phyloP scores from a whole-genome alignment of 2,797 vertebrate species.

The Argyrosomus regius region DNA sequence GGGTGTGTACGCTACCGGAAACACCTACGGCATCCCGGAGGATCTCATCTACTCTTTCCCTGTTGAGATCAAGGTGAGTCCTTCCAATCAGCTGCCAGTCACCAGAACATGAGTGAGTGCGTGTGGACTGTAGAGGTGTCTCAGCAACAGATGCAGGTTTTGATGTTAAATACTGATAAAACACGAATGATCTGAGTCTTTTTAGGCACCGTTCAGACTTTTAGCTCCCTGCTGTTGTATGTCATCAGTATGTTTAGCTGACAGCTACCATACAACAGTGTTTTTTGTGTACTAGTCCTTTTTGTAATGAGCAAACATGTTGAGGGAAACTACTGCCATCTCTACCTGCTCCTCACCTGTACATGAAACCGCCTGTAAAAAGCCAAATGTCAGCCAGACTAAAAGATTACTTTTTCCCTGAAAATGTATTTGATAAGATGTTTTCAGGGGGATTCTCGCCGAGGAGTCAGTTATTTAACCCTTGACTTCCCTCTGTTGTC shows the following conservation, averaged over 20 bases:
- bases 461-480: background rate
- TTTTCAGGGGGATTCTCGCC: background rate
- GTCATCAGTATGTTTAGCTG: too few species aligned
- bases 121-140: too few species aligned
- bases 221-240: too few species aligned
- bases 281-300: background rate
- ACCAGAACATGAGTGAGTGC: background rate
- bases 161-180: background rate
- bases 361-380: too few species aligned
- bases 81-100: too few species aligned
- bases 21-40: conserved; percentile 91
- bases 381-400: too few species aligned
- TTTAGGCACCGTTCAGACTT: background rate
- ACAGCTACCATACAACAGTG: background rate
- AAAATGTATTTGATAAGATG: background rate
- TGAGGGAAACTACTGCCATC: background rate
- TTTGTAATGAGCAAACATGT: background rate
- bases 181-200: too few species aligned
- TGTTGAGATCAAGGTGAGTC: conserved; percentile 91
- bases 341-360: background rate
- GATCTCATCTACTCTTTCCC: conserved; percentile 98
- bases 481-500: background rate
- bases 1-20: conserved; percentile 94
- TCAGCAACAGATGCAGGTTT: too few species aligned
- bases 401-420: too few species aligned